phyloP scores from a whole-genome alignment of 2,113 vertebrate species.

The Haplotaxodon microlepis region DNA sequence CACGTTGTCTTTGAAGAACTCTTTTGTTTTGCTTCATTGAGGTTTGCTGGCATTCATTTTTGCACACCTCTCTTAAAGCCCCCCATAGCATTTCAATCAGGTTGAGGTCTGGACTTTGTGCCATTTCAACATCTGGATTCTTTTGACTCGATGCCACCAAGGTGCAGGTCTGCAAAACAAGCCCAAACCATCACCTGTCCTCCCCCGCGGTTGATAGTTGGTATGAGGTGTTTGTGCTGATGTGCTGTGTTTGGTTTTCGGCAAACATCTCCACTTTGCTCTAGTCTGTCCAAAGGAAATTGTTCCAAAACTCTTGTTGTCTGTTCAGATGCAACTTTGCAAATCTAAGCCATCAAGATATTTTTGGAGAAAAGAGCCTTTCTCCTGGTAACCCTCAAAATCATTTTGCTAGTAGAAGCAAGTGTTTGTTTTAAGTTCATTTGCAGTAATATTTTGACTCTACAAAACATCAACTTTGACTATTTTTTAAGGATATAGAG shows the following conservation, averaged over 20 bases:
- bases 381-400: background rate
- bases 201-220: background rate
- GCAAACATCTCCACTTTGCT: background rate
- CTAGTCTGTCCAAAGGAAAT: background rate
- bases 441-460: background rate
- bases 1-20: background rate
- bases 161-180: background rate
- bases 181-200: background rate
- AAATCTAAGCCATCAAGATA: background rate
- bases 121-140: background rate
- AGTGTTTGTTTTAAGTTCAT: background rate
- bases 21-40: background rate
- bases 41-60: background rate
- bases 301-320: background rate
- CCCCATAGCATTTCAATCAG: background rate
- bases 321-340: background rate
- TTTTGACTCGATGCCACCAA: background rate
- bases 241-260: background rate
- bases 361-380: background rate
- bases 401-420: background rate
- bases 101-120: background rate
- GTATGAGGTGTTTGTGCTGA: rapidly evolving
- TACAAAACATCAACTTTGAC: background rate
- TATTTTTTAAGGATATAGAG: background rate
- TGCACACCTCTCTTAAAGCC: background rate